Base-by-base conservation (phyloP, 2,113 vertebrate genomes). In the Paradoxurus hermaphroditus region DNA sequence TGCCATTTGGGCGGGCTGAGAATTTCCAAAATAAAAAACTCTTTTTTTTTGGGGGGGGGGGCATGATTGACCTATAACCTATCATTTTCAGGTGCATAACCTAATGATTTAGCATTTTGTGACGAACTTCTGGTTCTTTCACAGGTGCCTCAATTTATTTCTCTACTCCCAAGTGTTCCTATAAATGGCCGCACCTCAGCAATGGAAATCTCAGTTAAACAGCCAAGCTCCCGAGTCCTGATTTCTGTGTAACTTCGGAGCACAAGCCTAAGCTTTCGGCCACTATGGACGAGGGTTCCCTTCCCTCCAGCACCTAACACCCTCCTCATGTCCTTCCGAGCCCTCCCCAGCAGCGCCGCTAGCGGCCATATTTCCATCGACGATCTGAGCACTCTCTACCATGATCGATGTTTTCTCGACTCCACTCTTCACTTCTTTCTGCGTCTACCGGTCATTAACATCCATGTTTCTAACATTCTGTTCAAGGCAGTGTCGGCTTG, bases 131-230 rank as follows among this genome's bases (percentile, higher is more conserved):
- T 87, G 78, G n/a, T 10, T 90, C 81, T 89, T 93, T 75, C 93
- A 93, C 9, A 65, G 51, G 34, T 79, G 10, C 95, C 62, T 67
- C 23, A 34, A 56, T 75, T 94, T 92, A 85, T 44, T 91, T 75
- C 83, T 86, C 63, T 84, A 70, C 41, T 93, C 88, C 39, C 34
- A 75, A 84, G 92, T 88, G 91, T 68, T 90, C 81, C 44, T 67
- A 4, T 39, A 53, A 84, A 36, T 31, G 44, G 23, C 90, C 21
- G 19, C 0, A 79, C 18, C 39, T 82, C 46, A 67, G 70, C 21
- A 91, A 14, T 46, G 59, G 49, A 94, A 97, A 95, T 83, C 46
- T 90, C 84, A 73, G 67, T 88, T 78, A 86, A 89, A 86, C 29
- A 90, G 29, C 29, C 62, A 85, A 95, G 90, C 83, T 95, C 53